Base-by-base conservation (phyloP, 2,797 vertebrate genomes). In the Sebastes steindachneri region DNA sequence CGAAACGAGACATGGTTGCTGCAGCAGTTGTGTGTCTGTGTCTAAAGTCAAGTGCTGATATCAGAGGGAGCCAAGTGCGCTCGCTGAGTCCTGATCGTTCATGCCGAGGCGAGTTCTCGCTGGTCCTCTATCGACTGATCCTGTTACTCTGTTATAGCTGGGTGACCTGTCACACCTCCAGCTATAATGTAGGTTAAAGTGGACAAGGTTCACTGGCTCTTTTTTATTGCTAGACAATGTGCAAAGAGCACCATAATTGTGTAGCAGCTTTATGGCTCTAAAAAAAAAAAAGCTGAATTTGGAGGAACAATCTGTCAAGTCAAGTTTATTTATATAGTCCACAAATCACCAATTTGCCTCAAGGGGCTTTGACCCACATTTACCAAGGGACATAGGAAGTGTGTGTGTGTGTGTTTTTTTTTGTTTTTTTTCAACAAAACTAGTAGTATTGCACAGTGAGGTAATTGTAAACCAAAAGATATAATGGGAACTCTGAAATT, bases 1-100 rank as follows among this genome's bases (percentile, higher is more conserved):
- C 63, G 53, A 94, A 75, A 35, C 95, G 94, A 67, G 96, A 93
- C 96, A 97, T 96, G 87, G 83, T 77, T 7, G 31, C 66, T 25
- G 55, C 53, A 54, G 71, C 62, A 37, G 35, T 21, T 59, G 59
- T n/a, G 35, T 73, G 14, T 68, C 63, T n/a, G 62, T 31, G 84
- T 63, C 29, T 62, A 4, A 76, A 89, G 86, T 87, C 82, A 84
- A 88, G 84, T 76, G 81, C 78, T 35, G 68, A 29, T 68, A 23
- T 60, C 68, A 66, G 67, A 25, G 33, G 5, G n/a, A 53, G 77
- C 29, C 37, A 28, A 60, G 60, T 66, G 77, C 84, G 26, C 77
- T 41, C 45, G 25, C 59, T 68, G 80, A 48, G 21, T 31, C 70
- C 29, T 63, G 79, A 71, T 53, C 11, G 75, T 74, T 84, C 70